Evolutionary conservation across 2,113 vertebrate species (phyloP), one percentile per base, ranked within the genome.

Genomic region (Dicerorhinus sumatrensis): DNA sequence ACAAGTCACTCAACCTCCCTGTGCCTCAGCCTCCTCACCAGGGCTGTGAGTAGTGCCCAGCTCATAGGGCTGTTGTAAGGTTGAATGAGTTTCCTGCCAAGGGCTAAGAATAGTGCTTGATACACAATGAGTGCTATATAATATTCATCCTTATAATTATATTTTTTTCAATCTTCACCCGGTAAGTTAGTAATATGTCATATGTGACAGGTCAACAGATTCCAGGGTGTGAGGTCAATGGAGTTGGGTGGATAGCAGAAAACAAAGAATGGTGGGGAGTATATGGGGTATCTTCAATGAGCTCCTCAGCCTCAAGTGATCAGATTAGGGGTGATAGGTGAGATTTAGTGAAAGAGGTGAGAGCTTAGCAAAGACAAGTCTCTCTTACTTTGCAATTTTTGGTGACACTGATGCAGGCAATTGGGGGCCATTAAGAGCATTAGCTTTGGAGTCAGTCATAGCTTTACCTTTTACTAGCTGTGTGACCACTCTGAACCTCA

Each of bases 31-130:
- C 9, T 87, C 12, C 33, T 73, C 39, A 7, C 62, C 81, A 8
- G 20, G 36, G 36, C 39, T 73, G 6, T 72, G 2, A 42, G 84
- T 9, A 13, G 51, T 36, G 36, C 17, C 29, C 33, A 10, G 5
- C 25, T 76, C 39, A 25, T 20, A 48, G 18, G 31, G 70, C 3
- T 54, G n/a, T 31, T 12, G 5, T 48, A 65, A 58, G 16, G 31
- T 39, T 63, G 51, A 82, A 86, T 91, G 63, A 67, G 51, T 69
- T 85, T 79, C 62, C 63, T 51, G 31, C 27, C 81, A 93, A 90
- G n/a, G 18, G 48, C 63, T 89, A 39, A 62, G 7, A 36, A 73
- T 1, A 83, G 46, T 29, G 54, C 23, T 39, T 51, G 81, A 87
- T 46, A 65, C 12, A 39, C 4, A n/a, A n/a, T 39, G 56, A 51